These are phyloP conservation scores for Lacanobia oleracea DNA, from an alignment of 2,888 invertebrate species.

Conservation along the genomic window DNA sequence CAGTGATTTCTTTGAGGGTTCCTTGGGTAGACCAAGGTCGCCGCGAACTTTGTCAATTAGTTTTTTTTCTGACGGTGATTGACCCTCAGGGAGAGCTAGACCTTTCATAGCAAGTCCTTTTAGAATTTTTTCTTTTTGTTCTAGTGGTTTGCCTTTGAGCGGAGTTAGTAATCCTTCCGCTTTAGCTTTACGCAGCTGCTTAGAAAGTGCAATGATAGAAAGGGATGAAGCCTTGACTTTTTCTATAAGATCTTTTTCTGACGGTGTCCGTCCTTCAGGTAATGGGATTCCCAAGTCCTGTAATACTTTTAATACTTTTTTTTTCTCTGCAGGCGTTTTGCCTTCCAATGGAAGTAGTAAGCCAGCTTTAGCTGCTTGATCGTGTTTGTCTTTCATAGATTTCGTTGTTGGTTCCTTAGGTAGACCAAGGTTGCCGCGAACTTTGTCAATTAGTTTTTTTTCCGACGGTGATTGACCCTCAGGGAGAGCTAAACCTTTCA, in stretches of 20 bases:
- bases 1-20: constrained; percentile 41
- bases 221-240: constrained; percentile 15
- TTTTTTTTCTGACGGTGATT: constrained; percentile 64
- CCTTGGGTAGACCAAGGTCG: constrained; percentile 58
- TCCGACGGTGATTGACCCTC: constrained; percentile 65
- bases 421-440: constrained; percentile 58
- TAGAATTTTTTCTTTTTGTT: constrained; percentile 63
- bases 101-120: constrained; percentile 60
- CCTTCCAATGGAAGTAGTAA: constrained; percentile 61
- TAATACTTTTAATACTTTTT: constrained; percentile 49
- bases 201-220: background rate
- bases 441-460: constrained; percentile 44
- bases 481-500: constrained; percentile 65
- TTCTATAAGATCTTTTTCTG: constrained; percentile 63
- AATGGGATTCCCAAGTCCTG: constrained; percentile 53
- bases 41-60: constrained; percentile 33
- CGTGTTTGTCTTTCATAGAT: constrained; percentile 57
- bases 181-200: constrained; percentile 1
- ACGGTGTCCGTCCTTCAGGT: constrained; percentile 67
- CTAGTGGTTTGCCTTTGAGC: constrained; percentile 18
- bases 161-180: constrained; percentile 3
- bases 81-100: constrained; percentile 64
- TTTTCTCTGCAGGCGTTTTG: constrained; percentile 67
- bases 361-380: constrained; percentile 61
- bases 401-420: constrained; percentile 49